Percentiles rank a stretch among this genome's conserved stretches.
Conservation (phyloP, 2,888 invertebrate species). For the Plusia festucae region DNA sequence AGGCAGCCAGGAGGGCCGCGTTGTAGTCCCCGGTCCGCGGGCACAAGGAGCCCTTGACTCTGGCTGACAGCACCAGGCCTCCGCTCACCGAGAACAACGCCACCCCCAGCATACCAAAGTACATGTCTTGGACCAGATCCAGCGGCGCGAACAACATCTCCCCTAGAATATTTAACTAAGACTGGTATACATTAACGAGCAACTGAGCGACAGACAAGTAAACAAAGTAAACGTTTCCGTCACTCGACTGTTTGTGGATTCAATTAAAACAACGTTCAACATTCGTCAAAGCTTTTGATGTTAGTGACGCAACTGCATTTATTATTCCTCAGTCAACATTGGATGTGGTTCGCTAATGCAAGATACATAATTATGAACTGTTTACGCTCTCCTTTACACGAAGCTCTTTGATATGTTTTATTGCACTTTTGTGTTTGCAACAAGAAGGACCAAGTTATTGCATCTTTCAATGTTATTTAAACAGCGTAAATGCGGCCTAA, state of each 20-base stretch:
- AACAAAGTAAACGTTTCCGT: constrained; percentile 30
- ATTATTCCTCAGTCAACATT: constrained; percentile 19
- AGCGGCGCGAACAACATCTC: constrained; percentile 83
- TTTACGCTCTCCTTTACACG: constrained; percentile 15
- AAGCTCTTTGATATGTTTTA: constrained; percentile 21
- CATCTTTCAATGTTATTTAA: constrained; percentile 9
- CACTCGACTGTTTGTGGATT: constrained; percentile 27
- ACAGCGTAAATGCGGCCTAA: constrained; percentile 54
- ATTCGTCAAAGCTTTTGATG: constrained; percentile 34
- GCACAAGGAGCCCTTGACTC: constrained; percentile 63
- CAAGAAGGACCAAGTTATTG: not conserved
- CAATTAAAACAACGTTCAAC: constrained; percentile 20
- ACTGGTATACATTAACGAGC: constrained; percentile 39
- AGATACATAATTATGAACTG: constrained; percentile 12
- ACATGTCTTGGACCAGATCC: constrained; percentile 86
- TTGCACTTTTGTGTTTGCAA: constrained; percentile 11
- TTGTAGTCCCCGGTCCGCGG: constrained; percentile 78
- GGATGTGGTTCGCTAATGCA: constrained; percentile 22
- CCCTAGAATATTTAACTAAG: constrained; percentile 74
- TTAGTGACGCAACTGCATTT: constrained; percentile 22
- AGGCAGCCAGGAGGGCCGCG: constrained; percentile 69
- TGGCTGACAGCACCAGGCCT: constrained; percentile 72
- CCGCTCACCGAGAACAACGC: constrained; percentile 77
- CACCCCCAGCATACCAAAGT: constrained; percentile 79
- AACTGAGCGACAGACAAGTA: constrained; percentile 24